These are phyloP conservation scores for Gulo gulo DNA, from an alignment of 2,113 vertebrate genomes.

Conservation along the genomic window DNA sequence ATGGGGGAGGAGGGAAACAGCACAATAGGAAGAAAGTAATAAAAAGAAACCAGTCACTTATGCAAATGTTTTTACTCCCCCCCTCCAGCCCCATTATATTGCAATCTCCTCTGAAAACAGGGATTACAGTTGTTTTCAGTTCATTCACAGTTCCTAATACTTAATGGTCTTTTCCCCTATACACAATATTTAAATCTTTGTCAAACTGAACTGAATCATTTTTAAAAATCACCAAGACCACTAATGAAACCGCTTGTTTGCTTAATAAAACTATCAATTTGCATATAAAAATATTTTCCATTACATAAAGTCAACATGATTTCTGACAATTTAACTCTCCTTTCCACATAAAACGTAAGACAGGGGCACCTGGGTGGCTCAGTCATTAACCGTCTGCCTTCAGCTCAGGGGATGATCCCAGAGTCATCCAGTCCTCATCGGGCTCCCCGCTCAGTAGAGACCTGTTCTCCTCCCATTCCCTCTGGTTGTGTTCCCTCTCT, in stretches of 20 bases:
- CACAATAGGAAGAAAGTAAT: conserved; percentile 1
- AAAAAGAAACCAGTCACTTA: neutral
- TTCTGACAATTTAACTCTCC: neutral
- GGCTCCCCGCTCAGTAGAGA: too few species aligned
- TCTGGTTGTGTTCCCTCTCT: too few species aligned
- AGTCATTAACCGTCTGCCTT: too few species aligned
- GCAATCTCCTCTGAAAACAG: neutral
- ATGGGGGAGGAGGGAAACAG: neutral
- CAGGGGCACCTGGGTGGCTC: too few species aligned
- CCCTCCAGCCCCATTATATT: neutral
- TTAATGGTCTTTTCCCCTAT: neutral
- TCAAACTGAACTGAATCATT: neutral
- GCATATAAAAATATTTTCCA: neutral
- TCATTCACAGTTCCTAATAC: conserved; percentile 18
- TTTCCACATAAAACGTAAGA: conserved; percentile 16
- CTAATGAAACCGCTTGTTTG: neutral
- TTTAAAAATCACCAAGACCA: conserved; percentile 8
- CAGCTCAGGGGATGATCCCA: too few species aligned
- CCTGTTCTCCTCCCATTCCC: too few species aligned
- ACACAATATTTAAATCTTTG: neutral
- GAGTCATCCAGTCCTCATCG: too few species aligned
- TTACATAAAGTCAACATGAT: neutral
- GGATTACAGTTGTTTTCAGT: neutral
- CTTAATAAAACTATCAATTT: neutral
- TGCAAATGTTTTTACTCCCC: neutral